phyloP scores from a whole-genome alignment of 2,888 invertebrate genomes.

The Mesochorus sp. region DNA sequence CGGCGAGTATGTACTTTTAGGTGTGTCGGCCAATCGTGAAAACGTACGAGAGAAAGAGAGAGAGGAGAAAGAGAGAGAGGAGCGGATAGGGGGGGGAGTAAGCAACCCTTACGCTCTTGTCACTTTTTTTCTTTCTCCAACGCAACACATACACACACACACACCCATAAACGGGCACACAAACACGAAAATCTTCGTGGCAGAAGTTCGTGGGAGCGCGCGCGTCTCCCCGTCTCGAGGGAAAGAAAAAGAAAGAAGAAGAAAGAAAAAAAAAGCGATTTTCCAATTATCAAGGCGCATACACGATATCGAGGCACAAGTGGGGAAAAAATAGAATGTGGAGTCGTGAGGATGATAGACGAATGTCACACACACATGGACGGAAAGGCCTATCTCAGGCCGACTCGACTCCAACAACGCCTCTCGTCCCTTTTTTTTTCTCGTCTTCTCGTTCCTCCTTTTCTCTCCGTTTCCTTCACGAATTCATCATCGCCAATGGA shows the following conservation, averaged over 20 bases:
- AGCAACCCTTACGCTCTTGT: constrained; percentile 34
- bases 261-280: constrained; percentile 54
- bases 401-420: constrained; percentile 64
- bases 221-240: constrained; percentile 40
- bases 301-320: too few relatives aligned
- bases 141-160: constrained; percentile 24
- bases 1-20: constrained; percentile 50
- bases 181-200: constrained; percentile 43
- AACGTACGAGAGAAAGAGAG: not conserved
- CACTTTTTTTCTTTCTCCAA: constrained; percentile 1
- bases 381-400: constrained; percentile 48
- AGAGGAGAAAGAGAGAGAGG: not conserved
- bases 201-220: constrained; percentile 47
- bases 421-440: constrained; percentile 33
- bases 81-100: not conserved
- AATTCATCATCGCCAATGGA: constrained; percentile 44
- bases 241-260: constrained; percentile 15
- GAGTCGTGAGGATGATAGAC: too few relatives aligned
- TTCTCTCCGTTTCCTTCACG: not conserved
- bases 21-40: constrained; percentile 54
- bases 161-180: constrained; percentile 41
- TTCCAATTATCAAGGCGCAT: too few relatives aligned
- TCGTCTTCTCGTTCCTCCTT: constrained; percentile 3
- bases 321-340: too few relatives aligned
- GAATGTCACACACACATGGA: constrained; percentile 29